Conservation (phyloP, 2,888 invertebrate genomes). For the Teleogryllus oceanicus region DNA sequence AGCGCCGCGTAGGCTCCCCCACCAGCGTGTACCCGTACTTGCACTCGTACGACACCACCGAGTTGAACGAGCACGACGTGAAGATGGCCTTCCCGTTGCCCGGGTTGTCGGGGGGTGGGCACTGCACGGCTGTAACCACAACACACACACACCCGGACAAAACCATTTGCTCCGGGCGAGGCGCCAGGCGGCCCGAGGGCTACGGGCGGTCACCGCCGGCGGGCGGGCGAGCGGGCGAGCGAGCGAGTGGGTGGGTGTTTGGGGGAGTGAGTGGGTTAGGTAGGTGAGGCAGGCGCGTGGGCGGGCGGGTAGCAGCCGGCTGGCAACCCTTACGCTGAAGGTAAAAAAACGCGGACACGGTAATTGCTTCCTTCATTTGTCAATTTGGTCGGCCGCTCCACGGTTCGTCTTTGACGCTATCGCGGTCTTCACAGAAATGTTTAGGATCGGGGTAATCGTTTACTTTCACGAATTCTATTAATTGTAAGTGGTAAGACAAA, state of each 20-base stretch:
- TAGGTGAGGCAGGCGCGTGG: too few species aligned
- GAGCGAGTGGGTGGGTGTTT: slow-evolving; percentile 50
- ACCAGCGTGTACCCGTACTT: slow-evolving; percentile 88
- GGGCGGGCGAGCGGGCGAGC: too few species aligned
- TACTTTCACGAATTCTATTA: too few species aligned
- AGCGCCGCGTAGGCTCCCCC: slow-evolving; percentile 85
- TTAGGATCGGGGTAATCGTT: too few species aligned
- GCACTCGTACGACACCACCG: slow-evolving; percentile 93
- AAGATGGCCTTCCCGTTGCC: slow-evolving; percentile 89
- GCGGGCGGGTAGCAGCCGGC: too few species aligned
- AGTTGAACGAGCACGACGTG: slow-evolving; percentile 90
- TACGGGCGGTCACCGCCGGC: neutral
- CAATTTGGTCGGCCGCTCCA: too few species aligned
- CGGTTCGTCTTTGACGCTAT: too few species aligned
- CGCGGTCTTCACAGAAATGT: too few species aligned
- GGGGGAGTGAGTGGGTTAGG: slow-evolving; percentile 62
- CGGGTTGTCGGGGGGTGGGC: slow-evolving; percentile 87
- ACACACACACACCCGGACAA: slow-evolving; percentile 34
- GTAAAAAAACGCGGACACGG: too few species aligned
- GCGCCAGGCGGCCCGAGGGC: neutral
- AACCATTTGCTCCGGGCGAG: neutral
- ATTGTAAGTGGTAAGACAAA: too few species aligned
- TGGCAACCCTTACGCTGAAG: too few species aligned
- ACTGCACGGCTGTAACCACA: slow-evolving; percentile 85
- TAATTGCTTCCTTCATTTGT: too few species aligned